phyloP scores from a whole-genome alignment of 1,140 invertebrate genomes.

The Tetraneura akinire region DNA sequence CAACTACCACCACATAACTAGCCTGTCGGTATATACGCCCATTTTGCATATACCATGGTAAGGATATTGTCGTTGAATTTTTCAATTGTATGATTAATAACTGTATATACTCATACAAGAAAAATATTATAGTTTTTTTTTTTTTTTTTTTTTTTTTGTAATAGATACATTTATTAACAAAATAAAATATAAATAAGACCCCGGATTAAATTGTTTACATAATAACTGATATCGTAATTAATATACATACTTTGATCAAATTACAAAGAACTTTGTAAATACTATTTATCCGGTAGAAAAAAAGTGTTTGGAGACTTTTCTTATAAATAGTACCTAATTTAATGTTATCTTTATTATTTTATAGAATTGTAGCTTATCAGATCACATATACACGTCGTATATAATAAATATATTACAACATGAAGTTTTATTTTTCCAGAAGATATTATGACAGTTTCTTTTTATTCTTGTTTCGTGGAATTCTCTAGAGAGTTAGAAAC shows the following conservation, averaged over 20 bases:
- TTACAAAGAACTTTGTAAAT: too few species aligned
- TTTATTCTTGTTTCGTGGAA: neutral
- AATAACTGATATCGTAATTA: too few species aligned
- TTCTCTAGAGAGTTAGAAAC: neutral
- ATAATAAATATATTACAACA: neutral
- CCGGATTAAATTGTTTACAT: too few species aligned
- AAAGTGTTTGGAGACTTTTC: neutral
- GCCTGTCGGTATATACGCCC: conserved; percentile 28
- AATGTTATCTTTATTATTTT: neutral
- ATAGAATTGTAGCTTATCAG: neutral
- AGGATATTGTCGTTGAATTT: conserved; percentile 26
- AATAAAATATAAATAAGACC: too few species aligned
- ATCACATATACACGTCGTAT: neutral
- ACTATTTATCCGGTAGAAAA: too few species aligned
- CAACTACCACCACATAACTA: neutral
- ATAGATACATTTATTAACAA: neutral
- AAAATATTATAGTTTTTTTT: conserved; percentile 7
- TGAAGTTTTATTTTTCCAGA: neutral
- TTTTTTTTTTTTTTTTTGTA: neutral
- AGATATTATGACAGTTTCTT: conserved; percentile 26
- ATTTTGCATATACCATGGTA: neutral
- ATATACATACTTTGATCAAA: too few species aligned
- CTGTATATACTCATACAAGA: neutral
- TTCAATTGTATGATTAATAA: conserved; percentile 16
- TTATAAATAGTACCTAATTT: neutral